These are phyloP conservation scores for Zelostemma sp. DNA, from an alignment of 1,140 invertebrate species.

Conservation along the genomic window DNA sequence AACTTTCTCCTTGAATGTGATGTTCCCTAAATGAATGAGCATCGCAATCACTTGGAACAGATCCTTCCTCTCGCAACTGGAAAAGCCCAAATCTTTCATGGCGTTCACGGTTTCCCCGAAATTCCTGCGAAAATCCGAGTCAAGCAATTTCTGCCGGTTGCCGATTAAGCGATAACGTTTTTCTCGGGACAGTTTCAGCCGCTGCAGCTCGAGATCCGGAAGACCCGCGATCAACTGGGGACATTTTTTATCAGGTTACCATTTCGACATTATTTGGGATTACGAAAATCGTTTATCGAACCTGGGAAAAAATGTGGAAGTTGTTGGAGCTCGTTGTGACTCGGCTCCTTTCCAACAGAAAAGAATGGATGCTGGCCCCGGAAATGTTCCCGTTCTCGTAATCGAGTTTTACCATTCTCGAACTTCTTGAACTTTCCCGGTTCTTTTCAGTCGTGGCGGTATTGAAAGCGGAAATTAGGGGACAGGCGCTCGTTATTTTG, in stretches of 20 bases:
- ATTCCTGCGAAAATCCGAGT: conserved; percentile 51
- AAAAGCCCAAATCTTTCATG: conserved; percentile 57
- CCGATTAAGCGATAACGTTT: conserved; percentile 40
- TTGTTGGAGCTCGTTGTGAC: conserved; percentile 70
- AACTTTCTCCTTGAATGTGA: conserved; percentile 51
- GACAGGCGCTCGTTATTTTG: conserved; percentile 50
- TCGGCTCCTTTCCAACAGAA: conserved; percentile 74
- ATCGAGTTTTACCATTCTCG: conserved; percentile 63
- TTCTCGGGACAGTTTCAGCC: conserved; percentile 29
- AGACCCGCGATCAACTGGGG: conserved; percentile 35
- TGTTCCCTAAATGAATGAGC: conserved; percentile 70
- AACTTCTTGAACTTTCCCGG: conserved; percentile 75
- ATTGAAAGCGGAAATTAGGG: conserved; percentile 54
- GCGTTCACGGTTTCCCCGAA: conserved; percentile 57
- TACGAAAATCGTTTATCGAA: conserved; percentile 37
- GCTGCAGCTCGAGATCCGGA: conserved; percentile 33
- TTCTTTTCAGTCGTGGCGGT: conserved; percentile 76
- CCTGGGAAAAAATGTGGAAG: conserved; percentile 75
- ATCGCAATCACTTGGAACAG: conserved; percentile 72
- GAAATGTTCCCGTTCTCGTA: conserved; percentile 73
- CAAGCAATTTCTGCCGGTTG: conserved; percentile 9
- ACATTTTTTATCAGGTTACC: conserved; percentile 12
- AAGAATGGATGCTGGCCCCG: conserved; percentile 76
- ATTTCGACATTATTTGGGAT: conserved; percentile 4
- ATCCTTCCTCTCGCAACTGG: conserved; percentile 57